Conservation (phyloP, 2,113 vertebrate genomes). For the Vulpes ferrilata region DNA sequence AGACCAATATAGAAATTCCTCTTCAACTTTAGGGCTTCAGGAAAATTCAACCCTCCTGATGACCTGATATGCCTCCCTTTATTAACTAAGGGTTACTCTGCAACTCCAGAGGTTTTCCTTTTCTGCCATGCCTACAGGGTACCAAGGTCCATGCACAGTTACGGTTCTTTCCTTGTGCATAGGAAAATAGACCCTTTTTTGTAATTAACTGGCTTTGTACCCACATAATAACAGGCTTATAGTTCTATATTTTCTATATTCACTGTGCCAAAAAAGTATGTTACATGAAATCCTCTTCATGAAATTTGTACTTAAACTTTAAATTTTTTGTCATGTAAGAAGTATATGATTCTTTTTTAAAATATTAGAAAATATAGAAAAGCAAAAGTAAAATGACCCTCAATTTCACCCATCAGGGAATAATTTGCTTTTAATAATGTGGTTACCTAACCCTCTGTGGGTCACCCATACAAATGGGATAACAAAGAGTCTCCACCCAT, state of each 20-base stretch:
- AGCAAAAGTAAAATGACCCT: not conserved
- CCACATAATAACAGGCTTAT: not conserved
- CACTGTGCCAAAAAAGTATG: not conserved
- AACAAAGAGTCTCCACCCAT: not conserved
- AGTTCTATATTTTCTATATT: not conserved
- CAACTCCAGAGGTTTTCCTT: not conserved
- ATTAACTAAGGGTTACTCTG: not conserved
- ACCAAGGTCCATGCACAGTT: not conserved
- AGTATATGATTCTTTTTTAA: constrained; percentile 1
- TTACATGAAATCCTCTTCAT: not conserved
- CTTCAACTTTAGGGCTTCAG: not conserved
- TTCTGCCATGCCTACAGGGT: not conserved
- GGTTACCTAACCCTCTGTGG: not conserved
- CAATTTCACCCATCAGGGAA: constrained; percentile 33
- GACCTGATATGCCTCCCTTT: not conserved
- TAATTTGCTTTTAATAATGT: constrained; percentile 5
- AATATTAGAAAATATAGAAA: constrained; percentile 22
- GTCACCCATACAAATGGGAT: not conserved
- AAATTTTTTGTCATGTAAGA: not conserved
- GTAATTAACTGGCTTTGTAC: constrained; percentile 7
- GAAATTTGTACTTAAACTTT: constrained; percentile 48
- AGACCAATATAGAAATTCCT: not conserved
- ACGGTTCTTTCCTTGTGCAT: not conserved
- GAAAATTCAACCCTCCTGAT: not conserved
- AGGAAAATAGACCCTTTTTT: not conserved